Conservation (phyloP, 2,888 invertebrate species). For the Leptinotarsa tumamoca region DNA sequence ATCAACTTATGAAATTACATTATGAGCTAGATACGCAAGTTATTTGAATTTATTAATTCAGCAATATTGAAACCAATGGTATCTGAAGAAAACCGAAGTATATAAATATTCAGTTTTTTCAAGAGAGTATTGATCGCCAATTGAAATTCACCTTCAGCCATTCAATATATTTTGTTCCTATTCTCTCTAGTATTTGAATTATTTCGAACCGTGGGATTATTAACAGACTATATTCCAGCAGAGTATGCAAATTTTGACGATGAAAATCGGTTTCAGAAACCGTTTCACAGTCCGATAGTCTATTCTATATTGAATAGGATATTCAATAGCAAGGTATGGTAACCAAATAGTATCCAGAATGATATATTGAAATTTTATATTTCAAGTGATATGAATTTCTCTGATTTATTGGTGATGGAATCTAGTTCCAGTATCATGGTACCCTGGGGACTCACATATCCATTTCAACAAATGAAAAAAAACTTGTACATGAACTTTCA, state of each 20-base stretch:
- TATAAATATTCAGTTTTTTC: not conserved
- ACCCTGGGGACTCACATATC: too few relatives aligned
- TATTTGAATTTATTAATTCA: not conserved
- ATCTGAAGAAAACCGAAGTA: not conserved
- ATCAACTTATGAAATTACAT: too few relatives aligned
- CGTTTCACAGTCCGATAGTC: not conserved
- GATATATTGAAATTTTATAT: not conserved
- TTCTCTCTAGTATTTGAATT: not conserved
- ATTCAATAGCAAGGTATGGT: not conserved
- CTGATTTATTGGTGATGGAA: not conserved
- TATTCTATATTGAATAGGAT: not conserved
- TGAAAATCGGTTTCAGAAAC: conserved; percentile 2
- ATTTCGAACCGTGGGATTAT: not conserved
- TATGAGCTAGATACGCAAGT: too few relatives aligned
- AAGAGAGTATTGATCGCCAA: not conserved
- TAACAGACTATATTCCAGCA: not conserved
- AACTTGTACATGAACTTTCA: too few relatives aligned
- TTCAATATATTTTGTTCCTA: not conserved
- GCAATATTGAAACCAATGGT: not conserved
- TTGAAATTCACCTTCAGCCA: conserved; percentile 1
- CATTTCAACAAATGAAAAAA: too few relatives aligned
- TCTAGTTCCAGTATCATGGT: too few relatives aligned
- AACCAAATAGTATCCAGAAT: not conserved
- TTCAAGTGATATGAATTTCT: not conserved
- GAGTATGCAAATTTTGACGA: not conserved